A percentile compares a stretch with the other conserved stretches of the same genome.
Conservation (phyloP, 2,797 vertebrate species). For the Lagothrix lagotricha region DNA sequence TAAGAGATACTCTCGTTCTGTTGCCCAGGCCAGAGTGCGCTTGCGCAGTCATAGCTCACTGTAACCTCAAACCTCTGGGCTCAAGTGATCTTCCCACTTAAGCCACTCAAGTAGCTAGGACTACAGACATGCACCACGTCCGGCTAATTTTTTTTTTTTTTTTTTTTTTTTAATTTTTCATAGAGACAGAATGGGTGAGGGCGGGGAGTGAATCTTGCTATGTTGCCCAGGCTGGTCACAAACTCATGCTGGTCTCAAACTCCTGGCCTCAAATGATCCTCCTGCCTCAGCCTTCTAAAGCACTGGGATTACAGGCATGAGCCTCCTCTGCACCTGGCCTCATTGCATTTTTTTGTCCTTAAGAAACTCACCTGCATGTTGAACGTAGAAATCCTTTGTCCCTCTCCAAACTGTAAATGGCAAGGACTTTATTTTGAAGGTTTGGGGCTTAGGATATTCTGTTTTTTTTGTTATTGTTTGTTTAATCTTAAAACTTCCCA, state of each 20-base stretch:
- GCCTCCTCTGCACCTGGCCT: background rate
- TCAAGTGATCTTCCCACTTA: background rate
- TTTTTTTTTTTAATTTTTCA: background rate
- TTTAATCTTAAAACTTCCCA: background rate
- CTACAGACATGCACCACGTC: background rate
- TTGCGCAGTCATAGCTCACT: background rate
- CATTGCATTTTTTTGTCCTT: background rate
- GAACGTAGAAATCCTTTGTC: background rate
- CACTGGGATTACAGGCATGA: background rate
- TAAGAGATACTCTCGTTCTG: background rate
- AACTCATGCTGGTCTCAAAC: background rate
- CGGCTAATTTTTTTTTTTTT: background rate
- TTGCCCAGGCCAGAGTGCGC: background rate
- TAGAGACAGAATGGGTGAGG: background rate
- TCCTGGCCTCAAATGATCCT: background rate
- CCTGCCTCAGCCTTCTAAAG: background rate
- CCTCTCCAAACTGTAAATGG: background rate
- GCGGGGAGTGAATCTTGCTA: background rate
- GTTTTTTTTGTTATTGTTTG: background rate
- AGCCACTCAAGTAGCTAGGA: background rate
- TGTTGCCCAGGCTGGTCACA: background rate
- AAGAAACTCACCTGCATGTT: background rate
- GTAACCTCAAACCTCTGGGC: background rate
- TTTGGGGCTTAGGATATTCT: background rate
- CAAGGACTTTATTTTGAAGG: conserved; percentile 24